Evolutionary conservation across 2,888 invertebrate genomes (phyloP).

Genomic region (Escarpia spicata): DNA sequence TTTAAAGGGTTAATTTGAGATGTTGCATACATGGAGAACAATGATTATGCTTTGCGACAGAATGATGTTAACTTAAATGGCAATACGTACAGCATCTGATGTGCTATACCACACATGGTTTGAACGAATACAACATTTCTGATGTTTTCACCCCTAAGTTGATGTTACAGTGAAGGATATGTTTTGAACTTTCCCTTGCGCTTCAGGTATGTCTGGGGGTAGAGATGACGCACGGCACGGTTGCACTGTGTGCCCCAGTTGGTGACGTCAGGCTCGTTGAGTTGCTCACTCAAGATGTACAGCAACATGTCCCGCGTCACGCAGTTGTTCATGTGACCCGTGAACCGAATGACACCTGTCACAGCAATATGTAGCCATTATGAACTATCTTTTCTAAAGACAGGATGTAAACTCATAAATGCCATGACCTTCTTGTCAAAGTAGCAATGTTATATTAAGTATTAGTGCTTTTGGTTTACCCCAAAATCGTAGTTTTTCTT

Average conservation of each 20-base stretch:
- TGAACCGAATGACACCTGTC: slow-evolving; percentile 51
- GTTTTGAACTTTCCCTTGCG: slow-evolving; percentile 58
- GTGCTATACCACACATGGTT: too few relatives aligned
- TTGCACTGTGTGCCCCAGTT: slow-evolving; percentile 56
- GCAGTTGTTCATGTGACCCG: slow-evolving; percentile 49
- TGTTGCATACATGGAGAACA: too few relatives aligned
- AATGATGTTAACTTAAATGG: too few relatives aligned
- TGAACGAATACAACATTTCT: too few relatives aligned
- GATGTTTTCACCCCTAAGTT: neutral
- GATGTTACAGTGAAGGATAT: slow-evolving; percentile 23
- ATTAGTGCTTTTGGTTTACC: too few relatives aligned
- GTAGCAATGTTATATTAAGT: neutral
- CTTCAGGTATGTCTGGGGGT: slow-evolving; percentile 52
- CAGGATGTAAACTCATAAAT: neutral
- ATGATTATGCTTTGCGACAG: too few relatives aligned
- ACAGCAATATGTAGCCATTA: neutral
- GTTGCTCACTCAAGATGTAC: slow-evolving; percentile 43
- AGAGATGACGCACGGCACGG: slow-evolving; percentile 52
- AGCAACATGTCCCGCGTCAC: slow-evolving; percentile 52
- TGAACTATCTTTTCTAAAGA: neutral
- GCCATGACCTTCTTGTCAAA: neutral
- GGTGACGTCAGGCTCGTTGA: slow-evolving; percentile 47
- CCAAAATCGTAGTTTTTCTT: too few relatives aligned
- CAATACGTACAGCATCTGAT: too few relatives aligned
- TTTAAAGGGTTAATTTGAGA: too few relatives aligned